phyloP scores from a whole-genome alignment of 2,888 invertebrate genomes.

The Autographa gamma region DNA sequence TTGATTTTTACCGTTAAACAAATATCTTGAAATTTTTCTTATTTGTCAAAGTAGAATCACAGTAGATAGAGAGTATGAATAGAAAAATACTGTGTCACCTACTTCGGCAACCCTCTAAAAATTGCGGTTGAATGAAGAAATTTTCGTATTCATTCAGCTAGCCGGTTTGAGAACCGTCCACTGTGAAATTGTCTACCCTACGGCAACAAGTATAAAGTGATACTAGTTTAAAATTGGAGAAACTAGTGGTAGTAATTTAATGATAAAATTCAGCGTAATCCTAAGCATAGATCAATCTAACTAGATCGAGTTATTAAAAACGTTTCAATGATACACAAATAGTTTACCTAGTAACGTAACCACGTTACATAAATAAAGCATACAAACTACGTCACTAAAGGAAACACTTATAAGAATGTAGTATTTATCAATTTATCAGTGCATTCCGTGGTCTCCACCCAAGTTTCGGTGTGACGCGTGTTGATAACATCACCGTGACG shows the following conservation, averaged over 20 bases:
- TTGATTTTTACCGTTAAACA: too few species aligned
- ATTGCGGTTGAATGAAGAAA: not conserved
- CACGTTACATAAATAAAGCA: not conserved
- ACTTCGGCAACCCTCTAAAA: not conserved
- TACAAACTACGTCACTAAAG: constrained; percentile 14
- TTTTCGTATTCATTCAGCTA: not conserved
- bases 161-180: not conserved
- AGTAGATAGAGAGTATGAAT: too few species aligned
- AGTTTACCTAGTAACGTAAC: not conserved
- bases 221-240: not conserved
- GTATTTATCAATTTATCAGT: constrained; percentile 27
- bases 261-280: not conserved
- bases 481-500: constrained; percentile 55
- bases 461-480: constrained; percentile 44
- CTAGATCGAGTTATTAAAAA: not conserved
- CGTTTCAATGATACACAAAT: not conserved
- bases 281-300: not conserved
- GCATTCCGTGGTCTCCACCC: constrained; percentile 44
- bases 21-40: too few species aligned
- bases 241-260: not conserved
- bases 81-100: not conserved
- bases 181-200: not conserved
- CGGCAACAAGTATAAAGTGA: not conserved
- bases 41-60: too few species aligned
- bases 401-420: constrained; percentile 10